Evolutionary conservation across 2,113 vertebrate genomes (phyloP).

Genomic region (Halichoeres trimaculatus): DNA sequence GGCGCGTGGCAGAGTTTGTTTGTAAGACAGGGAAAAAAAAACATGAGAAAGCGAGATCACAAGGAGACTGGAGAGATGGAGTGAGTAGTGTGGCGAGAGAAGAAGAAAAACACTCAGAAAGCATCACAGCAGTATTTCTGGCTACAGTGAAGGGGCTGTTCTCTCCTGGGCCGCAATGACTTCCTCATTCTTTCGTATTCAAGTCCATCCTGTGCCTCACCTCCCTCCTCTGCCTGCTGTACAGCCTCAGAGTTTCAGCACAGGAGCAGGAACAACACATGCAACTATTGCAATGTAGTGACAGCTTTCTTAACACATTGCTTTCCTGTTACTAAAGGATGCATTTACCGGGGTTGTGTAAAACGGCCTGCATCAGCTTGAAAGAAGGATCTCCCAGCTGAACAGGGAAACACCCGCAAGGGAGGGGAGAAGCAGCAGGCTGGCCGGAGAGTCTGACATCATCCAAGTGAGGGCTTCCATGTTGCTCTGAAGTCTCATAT

Average conservation of each 20-base stretch:
- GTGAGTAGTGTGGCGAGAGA: neutral
- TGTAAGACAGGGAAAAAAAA: neutral
- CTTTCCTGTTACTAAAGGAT: constrained; percentile 7
- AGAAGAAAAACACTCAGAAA: neutral
- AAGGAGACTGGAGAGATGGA: neutral
- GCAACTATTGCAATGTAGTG: constrained; percentile 38
- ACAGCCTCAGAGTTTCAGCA: constrained; percentile 31
- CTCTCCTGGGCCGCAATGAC: constrained; percentile 16
- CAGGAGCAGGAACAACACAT: constrained; percentile 36
- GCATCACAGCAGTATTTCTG: neutral
- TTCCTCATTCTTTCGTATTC: constrained; percentile 70
- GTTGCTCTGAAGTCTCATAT: constrained; percentile 57
- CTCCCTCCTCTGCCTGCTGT: constrained; percentile 34
- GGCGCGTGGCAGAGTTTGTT: constrained; percentile 24
- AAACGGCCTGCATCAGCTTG: constrained; percentile 51
- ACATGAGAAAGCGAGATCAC: neutral
- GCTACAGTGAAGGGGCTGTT: neutral
- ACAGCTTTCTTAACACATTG: constrained; percentile 15
- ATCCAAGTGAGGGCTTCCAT: constrained; percentile 66
- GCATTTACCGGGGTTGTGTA: neutral
- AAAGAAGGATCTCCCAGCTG: constrained; percentile 78
- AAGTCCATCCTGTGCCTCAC: constrained; percentile 26
- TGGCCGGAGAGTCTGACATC: constrained; percentile 77
- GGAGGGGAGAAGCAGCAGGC: constrained; percentile 60
- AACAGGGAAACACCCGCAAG: constrained; percentile 82